Evolutionary conservation across 2,888 invertebrate species (phyloP).

Genomic region (Drosophila kambysellisi): DNA sequence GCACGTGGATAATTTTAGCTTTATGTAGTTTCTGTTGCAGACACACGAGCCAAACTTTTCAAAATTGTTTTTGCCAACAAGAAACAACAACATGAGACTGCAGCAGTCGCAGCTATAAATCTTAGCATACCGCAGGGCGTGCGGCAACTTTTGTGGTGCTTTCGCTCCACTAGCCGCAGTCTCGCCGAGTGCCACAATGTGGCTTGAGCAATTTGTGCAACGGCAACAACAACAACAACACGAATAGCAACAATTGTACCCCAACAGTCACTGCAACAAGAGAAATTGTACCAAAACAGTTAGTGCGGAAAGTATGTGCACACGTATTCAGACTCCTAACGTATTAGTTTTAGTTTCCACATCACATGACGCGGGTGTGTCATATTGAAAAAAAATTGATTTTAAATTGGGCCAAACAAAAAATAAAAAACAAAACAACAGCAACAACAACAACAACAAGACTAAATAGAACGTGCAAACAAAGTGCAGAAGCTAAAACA

Average conservation of each 20-base stretch:
- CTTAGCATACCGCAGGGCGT: slow-evolving; percentile 75
- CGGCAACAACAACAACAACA: slow-evolving; percentile 40
- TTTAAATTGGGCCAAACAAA: slow-evolving; percentile 71
- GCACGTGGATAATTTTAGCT: slow-evolving; percentile 77
- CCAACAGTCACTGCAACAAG: slow-evolving; percentile 14
- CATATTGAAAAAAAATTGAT: slow-evolving; percentile 75
- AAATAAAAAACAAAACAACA: slow-evolving; percentile 21
- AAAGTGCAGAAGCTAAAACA: slow-evolving; percentile 48
- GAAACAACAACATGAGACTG: slow-evolving; percentile 44
- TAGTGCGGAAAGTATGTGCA: slow-evolving; percentile 49
- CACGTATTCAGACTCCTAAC: slow-evolving; percentile 36
- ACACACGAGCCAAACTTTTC: slow-evolving; percentile 70
- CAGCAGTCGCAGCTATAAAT: slow-evolving; percentile 73
- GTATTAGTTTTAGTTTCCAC: slow-evolving; percentile 76
- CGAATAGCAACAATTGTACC: slow-evolving; percentile 29
- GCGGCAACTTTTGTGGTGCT: slow-evolving; percentile 63
- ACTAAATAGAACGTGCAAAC: slow-evolving; percentile 40
- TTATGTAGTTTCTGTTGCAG: slow-evolving; percentile 65
- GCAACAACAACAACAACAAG: slow-evolving; percentile 7
- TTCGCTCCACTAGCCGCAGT: slow-evolving; percentile 19
- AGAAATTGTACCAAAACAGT: slow-evolving; percentile 49
- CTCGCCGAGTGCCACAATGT: slow-evolving; percentile 63
- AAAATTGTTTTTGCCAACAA: slow-evolving; percentile 70
- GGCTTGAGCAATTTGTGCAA: slow-evolving; percentile 76
- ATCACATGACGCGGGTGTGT: slow-evolving; percentile 74